Evolutionary conservation across 2,797 vertebrate genomes (phyloP).

Genomic region (Sarcophilus harrisii): DNA sequence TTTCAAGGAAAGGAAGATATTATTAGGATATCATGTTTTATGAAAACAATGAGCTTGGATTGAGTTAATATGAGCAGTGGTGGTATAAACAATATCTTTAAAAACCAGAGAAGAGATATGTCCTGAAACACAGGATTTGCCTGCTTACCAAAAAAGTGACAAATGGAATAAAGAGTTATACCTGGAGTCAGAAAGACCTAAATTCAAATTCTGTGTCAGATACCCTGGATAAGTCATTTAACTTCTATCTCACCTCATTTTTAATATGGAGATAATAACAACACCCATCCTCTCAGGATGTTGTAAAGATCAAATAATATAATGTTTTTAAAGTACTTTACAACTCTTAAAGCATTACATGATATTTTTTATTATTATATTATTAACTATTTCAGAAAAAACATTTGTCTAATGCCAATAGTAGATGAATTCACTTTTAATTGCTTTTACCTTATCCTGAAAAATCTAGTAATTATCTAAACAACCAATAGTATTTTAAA

Average conservation of each 20-base stretch:
- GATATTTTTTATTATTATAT: background rate
- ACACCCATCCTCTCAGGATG: background rate
- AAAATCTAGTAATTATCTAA: background rate
- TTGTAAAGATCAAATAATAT: background rate
- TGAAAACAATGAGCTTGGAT: background rate
- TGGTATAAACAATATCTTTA: background rate
- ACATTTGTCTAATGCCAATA: background rate
- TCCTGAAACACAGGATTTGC: background rate
- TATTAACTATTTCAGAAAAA: constrained; percentile 22
- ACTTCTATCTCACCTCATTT: background rate
- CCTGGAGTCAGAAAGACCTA: background rate
- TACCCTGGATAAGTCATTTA: background rate
- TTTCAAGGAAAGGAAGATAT: constrained; percentile 47
- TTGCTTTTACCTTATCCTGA: background rate
- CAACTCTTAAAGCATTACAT: background rate
- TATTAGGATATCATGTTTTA: constrained; percentile 22
- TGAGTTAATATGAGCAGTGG: constrained; percentile 25
- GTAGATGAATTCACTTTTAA: background rate
- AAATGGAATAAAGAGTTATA: background rate
- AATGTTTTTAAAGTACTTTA: background rate
- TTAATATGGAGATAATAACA: background rate
- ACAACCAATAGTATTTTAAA: background rate
- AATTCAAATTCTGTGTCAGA: background rate
- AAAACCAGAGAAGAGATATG: background rate
- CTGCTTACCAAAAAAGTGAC: background rate